phyloP scores from a whole-genome alignment of 1,140 invertebrate species.

The Drosophila sturtevanti region DNA sequence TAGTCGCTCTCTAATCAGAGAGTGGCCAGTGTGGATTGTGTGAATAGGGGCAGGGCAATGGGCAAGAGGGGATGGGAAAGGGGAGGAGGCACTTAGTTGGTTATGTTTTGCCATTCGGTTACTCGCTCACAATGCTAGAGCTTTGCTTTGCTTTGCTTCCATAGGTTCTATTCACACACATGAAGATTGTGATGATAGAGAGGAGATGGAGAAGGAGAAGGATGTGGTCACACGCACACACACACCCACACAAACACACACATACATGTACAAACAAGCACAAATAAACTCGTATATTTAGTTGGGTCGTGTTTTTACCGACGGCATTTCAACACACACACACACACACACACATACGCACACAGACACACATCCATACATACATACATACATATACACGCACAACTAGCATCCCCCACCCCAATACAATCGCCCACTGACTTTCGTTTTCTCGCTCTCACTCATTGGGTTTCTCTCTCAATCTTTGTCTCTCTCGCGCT shows the following conservation, averaged over 20 bases:
- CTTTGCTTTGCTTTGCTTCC: slow-evolving; percentile 15
- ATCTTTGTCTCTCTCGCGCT: slow-evolving; percentile 1
- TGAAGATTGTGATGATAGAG: not conserved
- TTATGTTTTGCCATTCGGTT: slow-evolving; percentile 11
- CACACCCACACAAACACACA: not conserved
- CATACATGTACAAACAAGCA: too few relatives aligned
- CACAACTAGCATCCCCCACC: slow-evolving; percentile 24
- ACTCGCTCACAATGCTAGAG: too few relatives aligned
- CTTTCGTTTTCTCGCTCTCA: slow-evolving; percentile 11
- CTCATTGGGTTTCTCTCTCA: not conserved
- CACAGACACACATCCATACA: not conserved
- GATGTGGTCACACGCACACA: slow-evolving; percentile 6
- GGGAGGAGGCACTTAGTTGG: not conserved
- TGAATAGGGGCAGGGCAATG: slow-evolving; percentile 1
- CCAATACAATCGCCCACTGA: not conserved
- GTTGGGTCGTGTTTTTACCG: slow-evolving; percentile 50
- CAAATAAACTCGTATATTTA: not conserved
- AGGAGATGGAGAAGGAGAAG: not conserved
- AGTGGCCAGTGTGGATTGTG: not conserved
- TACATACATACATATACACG: not conserved
- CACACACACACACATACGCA: not conserved
- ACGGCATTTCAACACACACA: slow-evolving; percentile 34
- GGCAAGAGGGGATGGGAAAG: not conserved
- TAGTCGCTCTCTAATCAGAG: slow-evolving; percentile 62
- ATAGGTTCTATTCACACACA: slow-evolving; percentile 44